Conservation (phyloP, 2,888 invertebrate genomes). For the Phlogophora meticulosa region DNA sequence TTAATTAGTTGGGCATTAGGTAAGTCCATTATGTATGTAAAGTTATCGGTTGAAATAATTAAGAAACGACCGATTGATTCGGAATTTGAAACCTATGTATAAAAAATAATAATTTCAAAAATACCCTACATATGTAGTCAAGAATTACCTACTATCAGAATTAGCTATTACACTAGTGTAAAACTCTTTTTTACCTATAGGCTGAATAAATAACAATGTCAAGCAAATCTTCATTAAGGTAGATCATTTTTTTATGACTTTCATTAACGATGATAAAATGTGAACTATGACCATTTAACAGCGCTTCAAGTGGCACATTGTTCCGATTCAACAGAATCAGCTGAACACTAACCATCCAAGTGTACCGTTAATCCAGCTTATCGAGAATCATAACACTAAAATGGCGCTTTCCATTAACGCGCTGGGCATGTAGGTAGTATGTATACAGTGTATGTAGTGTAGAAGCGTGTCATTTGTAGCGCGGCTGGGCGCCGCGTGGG, state of each 20-base stretch:
- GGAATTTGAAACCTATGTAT: slow-evolving; percentile 18
- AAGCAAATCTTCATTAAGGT: background rate
- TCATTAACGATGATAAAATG: background rate
- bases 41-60: slow-evolving; percentile 23
- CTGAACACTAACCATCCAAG: slow-evolving; percentile 16
- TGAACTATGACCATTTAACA: background rate
- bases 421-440: slow-evolving; percentile 24
- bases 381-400: slow-evolving; percentile 50
- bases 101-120: slow-evolving; percentile 6
- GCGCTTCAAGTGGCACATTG: background rate
- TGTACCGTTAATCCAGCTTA: slow-evolving; percentile 29
- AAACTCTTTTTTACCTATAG: background rate
- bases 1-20: slow-evolving; percentile 40
- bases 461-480: slow-evolving; percentile 70
- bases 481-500: slow-evolving; percentile 71
- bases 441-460: slow-evolving; percentile 34
- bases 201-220: background rate
- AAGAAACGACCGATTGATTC: slow-evolving; percentile 22
- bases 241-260: background rate
- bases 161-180: background rate
- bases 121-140: background rate
- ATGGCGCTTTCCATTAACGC: slow-evolving; percentile 51
- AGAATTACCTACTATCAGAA: too few relatives aligned
- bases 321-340: slow-evolving; percentile 8
- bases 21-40: slow-evolving; percentile 35